Evolutionary conservation across 2,797 vertebrate genomes (phyloP).

Genomic region (Ambastaia sidthimunki): DNA sequence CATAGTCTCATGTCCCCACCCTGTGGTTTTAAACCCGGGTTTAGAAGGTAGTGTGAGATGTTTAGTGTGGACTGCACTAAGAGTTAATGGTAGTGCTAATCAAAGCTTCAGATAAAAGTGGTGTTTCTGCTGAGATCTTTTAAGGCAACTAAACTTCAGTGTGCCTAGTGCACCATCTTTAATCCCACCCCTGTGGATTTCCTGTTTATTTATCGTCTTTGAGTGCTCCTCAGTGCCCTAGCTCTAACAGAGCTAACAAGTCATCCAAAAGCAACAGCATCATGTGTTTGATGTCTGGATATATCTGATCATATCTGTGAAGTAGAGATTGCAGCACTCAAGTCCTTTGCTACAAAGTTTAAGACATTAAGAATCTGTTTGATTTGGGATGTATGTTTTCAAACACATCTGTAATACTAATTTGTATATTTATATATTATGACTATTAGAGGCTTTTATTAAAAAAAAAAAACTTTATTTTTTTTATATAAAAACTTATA

Average conservation of each 20-base stretch:
- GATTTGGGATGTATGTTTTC: background rate
- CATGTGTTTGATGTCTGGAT: background rate
- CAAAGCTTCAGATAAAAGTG: conserved; percentile 67
- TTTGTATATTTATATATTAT: too few species aligned
- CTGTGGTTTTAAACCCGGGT: too few species aligned
- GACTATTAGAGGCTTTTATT: too few species aligned
- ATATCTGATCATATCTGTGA: background rate
- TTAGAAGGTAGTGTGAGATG: too few species aligned
- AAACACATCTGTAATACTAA: too few species aligned
- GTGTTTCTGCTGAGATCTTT: conserved; percentile 44
- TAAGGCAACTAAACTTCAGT: conserved; percentile 56
- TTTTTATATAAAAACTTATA: too few species aligned
- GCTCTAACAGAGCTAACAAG: background rate
- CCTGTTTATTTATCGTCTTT: conserved; percentile 63
- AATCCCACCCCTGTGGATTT: conserved; percentile 19
- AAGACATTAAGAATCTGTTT: background rate
- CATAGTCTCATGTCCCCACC: too few species aligned
- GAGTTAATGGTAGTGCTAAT: conserved; percentile 58
- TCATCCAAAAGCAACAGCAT: background rate
- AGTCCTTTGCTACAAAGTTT: background rate
- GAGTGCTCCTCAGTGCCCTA: conserved; percentile 35
- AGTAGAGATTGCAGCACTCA: background rate
- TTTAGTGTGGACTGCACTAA: background rate
- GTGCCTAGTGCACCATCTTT: conserved; percentile 51
- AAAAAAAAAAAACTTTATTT: too few species aligned